Conservation (phyloP, 2,797 vertebrate genomes). For the Lophura swinhoii region DNA sequence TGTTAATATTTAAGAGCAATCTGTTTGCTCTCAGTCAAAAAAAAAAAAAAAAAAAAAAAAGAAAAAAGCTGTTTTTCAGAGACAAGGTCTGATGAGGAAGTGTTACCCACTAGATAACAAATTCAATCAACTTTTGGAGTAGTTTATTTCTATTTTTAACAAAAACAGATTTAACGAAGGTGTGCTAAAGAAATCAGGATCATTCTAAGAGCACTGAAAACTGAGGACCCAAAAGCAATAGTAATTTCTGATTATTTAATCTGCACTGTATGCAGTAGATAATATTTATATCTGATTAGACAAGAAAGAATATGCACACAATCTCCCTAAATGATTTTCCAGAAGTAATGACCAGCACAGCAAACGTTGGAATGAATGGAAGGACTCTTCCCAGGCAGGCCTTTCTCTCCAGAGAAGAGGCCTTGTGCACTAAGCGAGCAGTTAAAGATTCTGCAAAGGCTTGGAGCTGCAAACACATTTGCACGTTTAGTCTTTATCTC, state of each 20-base stretch:
- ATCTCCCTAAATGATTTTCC: background rate
- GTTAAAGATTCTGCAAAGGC: background rate
- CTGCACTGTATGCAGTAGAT: background rate
- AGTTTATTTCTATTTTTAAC: background rate
- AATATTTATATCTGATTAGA: background rate
- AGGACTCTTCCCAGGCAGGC: background rate
- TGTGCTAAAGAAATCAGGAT: background rate
- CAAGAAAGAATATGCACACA: background rate
- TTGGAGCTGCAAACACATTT: background rate
- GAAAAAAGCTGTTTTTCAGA: background rate
- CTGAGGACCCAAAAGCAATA: background rate
- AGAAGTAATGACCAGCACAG: background rate
- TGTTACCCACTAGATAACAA: accelerated
- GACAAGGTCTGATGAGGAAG: background rate
- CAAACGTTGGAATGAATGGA: background rate
- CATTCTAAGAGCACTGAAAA: background rate
- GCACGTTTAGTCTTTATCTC: background rate
- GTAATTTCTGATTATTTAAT: background rate
- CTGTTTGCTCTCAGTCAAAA: background rate
- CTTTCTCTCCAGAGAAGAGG: background rate
- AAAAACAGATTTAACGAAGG: background rate
- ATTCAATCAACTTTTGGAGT: background rate
- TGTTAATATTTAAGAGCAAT: background rate
- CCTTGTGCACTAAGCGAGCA: background rate
- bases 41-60: background rate